Evolutionary conservation across 2,797 vertebrate species (phyloP).

Genomic region (Babyrousa celebensis): DNA sequence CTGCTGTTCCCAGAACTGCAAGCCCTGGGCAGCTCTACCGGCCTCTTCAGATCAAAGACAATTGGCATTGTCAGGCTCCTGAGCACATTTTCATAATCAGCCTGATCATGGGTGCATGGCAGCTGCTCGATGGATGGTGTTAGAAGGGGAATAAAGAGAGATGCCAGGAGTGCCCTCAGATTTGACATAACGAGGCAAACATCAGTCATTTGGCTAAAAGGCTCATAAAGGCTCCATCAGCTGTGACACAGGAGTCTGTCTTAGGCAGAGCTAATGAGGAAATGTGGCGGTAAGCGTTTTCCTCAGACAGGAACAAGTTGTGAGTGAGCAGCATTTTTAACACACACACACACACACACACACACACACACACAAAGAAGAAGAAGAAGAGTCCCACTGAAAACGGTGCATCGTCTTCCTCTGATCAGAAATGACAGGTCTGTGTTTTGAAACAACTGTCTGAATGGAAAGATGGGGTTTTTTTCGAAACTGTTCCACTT

Average conservation of each 20-base stretch:
- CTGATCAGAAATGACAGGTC: slow-evolving; percentile 78
- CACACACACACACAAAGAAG: not conserved
- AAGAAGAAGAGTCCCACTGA: slow-evolving; percentile 82
- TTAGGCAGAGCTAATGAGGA: slow-evolving; percentile 92
- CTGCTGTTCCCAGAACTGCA: slow-evolving; percentile 85
- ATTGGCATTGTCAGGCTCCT: slow-evolving; percentile 90
- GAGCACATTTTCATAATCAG: slow-evolving; percentile 93
- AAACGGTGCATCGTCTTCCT: slow-evolving; percentile 81
- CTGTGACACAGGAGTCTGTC: slow-evolving; percentile 91
- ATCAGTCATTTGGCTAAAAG: slow-evolving; percentile 93
- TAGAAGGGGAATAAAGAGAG: slow-evolving; percentile 92
- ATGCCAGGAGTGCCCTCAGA: slow-evolving; percentile 92
- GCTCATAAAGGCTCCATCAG: slow-evolving; percentile 92
- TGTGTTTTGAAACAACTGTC: slow-evolving; percentile 78
- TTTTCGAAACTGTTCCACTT: slow-evolving; percentile 72
- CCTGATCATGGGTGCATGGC: slow-evolving; percentile 91
- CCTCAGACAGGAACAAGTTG: slow-evolving; percentile 90
- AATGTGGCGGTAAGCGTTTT: slow-evolving; percentile 90
- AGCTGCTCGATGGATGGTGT: slow-evolving; percentile 92
- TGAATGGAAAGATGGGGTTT: slow-evolving; percentile 75
- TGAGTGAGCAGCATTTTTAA: slow-evolving; percentile 89
- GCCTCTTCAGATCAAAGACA: slow-evolving; percentile 91
- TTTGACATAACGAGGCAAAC: slow-evolving; percentile 92
- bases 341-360: slow-evolving; percentile 45
- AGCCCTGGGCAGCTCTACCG: slow-evolving; percentile 86